Percentiles rank a stretch among this genome's conserved stretches.
These are phyloP conservation scores for Philaethria dido DNA, from an alignment of 2,888 invertebrate genomes.

Conservation along the genomic window DNA sequence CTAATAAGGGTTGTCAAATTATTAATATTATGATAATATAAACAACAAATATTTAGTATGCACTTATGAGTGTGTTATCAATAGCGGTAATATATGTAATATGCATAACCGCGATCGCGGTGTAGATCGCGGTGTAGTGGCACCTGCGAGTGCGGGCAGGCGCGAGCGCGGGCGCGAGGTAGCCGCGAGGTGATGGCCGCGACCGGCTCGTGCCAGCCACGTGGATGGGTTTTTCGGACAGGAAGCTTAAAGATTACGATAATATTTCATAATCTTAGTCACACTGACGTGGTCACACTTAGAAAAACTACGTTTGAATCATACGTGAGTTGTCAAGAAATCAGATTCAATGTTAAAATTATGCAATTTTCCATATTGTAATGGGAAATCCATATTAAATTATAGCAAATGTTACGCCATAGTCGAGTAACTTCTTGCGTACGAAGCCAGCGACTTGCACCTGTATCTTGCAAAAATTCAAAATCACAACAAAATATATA, in stretches of 20 bases:
- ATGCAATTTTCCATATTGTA: constrained; percentile 29
- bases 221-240: constrained; percentile 35
- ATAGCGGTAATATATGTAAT: background rate
- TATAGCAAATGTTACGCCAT: background rate
- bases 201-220: constrained; percentile 21
- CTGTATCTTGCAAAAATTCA: background rate
- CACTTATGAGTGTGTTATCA: too few species aligned
- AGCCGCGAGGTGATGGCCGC: too few species aligned
- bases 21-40: too few species aligned
- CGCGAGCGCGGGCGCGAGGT: background rate
- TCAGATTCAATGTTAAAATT: constrained; percentile 5
- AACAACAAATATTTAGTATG: too few species aligned
- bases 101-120: too few species aligned
- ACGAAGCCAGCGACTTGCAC: background rate
- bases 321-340: constrained; percentile 15
- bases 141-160: background rate
- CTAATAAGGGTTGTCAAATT: too few species aligned
- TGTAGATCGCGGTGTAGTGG: too few species aligned
- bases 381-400: constrained; percentile 8
- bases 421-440: too few species aligned
- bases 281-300: constrained; percentile 16
- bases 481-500: too few species aligned
- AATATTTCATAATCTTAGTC: constrained; percentile 40
- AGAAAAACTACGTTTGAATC: constrained; percentile 38
- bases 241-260: constrained; percentile 28